A percentile compares a stretch with the other conserved stretches of the same genome.
Evolutionary conservation across 1,140 invertebrate genomes (phyloP).

Genomic region (Sycobia sp.): DNA sequence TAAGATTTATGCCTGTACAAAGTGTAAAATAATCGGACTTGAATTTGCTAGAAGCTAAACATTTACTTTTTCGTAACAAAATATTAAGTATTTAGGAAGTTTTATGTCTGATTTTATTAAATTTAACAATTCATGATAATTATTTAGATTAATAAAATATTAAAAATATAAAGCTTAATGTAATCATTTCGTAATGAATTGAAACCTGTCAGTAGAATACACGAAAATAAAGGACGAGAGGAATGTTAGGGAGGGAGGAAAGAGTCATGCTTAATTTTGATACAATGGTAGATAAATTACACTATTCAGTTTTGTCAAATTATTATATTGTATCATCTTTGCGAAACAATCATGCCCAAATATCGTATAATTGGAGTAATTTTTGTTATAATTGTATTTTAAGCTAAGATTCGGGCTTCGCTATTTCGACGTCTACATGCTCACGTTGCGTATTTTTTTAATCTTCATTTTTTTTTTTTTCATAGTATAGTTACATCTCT

Average conservation of each 20-base stretch:
- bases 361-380: slow-evolving; percentile 33
- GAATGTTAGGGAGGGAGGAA: not conserved
- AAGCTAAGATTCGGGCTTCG: slow-evolving; percentile 7
- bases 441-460: too few relatives aligned
- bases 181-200: not conserved
- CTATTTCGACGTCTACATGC: slow-evolving; percentile 10
- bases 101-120: slow-evolving; percentile 10
- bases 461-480: slow-evolving; percentile 1
- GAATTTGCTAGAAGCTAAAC: not conserved
- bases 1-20: not conserved
- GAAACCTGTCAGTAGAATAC: not conserved
- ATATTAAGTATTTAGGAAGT: slow-evolving; percentile 19
- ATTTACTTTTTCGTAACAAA: too few relatives aligned
- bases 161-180: slow-evolving; percentile 17
- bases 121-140: not conserved
- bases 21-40: not conserved
- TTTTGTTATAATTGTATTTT: slow-evolving; percentile 17
- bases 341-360: slow-evolving; percentile 31
- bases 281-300: too few relatives aligned
- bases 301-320: slow-evolving; percentile 33
- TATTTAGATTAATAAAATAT: too few relatives aligned
- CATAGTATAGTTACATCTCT: slow-evolving; percentile 1
- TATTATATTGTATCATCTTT: slow-evolving; percentile 35
- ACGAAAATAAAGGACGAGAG: not conserved
- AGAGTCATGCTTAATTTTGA: too few relatives aligned